Conservation (phyloP, 2,888 invertebrate species). For the Invenusta paracnida region DNA sequence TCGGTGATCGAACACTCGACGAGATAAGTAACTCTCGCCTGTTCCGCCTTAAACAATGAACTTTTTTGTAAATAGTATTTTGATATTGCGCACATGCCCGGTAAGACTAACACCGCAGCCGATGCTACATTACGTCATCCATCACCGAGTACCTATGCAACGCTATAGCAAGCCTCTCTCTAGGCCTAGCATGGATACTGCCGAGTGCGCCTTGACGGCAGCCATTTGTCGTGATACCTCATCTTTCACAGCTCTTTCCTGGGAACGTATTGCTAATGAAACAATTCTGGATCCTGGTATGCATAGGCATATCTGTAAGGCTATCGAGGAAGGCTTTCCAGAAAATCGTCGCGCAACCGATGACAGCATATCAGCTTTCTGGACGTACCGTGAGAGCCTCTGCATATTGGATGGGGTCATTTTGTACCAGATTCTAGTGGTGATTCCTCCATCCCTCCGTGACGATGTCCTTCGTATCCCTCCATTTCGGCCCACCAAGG, state of each 20-base stretch:
- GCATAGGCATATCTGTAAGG: neutral
- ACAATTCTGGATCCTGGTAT: neutral
- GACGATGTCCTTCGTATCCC: too few relatives aligned
- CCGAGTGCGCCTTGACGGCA: neutral
- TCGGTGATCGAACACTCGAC: neutral
- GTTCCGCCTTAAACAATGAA: neutral
- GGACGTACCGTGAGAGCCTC: too few relatives aligned
- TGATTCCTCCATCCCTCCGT: too few relatives aligned
- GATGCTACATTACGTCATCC: neutral
- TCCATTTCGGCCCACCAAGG: too few relatives aligned
- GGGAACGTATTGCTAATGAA: neutral
- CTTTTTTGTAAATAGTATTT: neutral
- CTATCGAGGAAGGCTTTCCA: neutral
- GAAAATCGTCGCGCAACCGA: too few relatives aligned
- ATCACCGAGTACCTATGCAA: neutral
- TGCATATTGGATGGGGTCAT: too few relatives aligned
- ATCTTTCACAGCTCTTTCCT: neutral
- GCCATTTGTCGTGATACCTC: neutral
- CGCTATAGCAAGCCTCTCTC: neutral
- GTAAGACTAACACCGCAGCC: neutral
- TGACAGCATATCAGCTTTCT: too few relatives aligned
- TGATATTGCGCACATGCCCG: neutral
- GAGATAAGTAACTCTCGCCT: neutral
- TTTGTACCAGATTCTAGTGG: too few relatives aligned
- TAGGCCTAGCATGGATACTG: neutral